Conservation (phyloP, 2,888 invertebrate species). For the Drosophila ezoana region DNA sequence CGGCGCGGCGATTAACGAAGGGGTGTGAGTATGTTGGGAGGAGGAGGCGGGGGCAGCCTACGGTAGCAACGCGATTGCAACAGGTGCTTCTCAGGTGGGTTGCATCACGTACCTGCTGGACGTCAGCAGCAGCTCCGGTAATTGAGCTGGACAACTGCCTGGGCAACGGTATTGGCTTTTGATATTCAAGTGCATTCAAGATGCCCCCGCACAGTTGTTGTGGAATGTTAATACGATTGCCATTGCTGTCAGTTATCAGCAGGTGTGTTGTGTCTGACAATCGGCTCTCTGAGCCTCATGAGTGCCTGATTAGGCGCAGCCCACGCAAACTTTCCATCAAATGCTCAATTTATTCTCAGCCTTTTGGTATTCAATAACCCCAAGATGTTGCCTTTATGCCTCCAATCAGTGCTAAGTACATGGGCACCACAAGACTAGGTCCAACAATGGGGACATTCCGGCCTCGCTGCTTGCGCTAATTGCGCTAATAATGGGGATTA, state of each 20-base stretch:
- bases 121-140: conserved; percentile 52
- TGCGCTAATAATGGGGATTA: conserved; percentile 79
- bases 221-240: conserved; percentile 38
- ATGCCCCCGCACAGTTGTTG: not conserved
- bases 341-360: conserved; percentile 42
- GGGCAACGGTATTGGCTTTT: conserved; percentile 55
- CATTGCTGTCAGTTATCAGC: conserved; percentile 22
- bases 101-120: conserved; percentile 66
- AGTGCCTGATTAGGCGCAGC: conserved; percentile 54
- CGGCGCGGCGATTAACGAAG: conserved; percentile 62
- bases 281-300: conserved; percentile 3
- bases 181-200: conserved; percentile 63
- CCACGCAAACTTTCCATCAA: conserved; percentile 61
- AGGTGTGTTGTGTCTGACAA: conserved; percentile 27
- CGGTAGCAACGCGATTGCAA: conserved; percentile 58
- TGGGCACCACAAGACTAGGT: conserved; percentile 42
- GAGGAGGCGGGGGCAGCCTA: conserved; percentile 20
- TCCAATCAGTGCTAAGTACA: conserved; percentile 76
- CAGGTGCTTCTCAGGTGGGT: conserved; percentile 70
- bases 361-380: conserved; percentile 44
- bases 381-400: conserved; percentile 37
- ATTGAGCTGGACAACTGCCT: conserved; percentile 54
- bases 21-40: not conserved
- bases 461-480: conserved; percentile 61
- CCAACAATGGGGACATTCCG: conserved; percentile 60